Evolutionary conservation across 2,888 invertebrate species (phyloP), one percentile per base, ranked within the genome.

Genomic region (Augochlorella aurata): DNA sequence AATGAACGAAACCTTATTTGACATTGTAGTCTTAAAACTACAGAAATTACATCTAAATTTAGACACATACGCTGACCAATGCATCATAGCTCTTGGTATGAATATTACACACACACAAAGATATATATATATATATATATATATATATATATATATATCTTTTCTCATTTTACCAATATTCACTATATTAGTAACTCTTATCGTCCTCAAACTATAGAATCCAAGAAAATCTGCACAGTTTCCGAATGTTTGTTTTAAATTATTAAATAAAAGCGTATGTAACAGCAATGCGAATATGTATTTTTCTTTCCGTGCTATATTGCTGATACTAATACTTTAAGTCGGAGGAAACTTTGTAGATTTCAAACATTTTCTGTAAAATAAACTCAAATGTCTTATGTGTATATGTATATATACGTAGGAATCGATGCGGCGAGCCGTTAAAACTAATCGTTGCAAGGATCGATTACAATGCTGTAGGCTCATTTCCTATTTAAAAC

Each of bases 21-120:
- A 85, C 83, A 86, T 86, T 88, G 89, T 90, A 89, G 87, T 87
- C 86, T 89, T 92, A 92, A 77, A 88, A 90, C 89, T 92, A 93
- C 90, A 89, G 85, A 91, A 90, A 90, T 90, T 93, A 93, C 84
- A 90, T 88, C 90, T 93, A 93, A 91, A 92, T 93, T 93, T 93
- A 93, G 93, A 93, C 92, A 93, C 92, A 92, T 92, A 93, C 93
- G 93, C 93, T 91, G 91, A 92, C 92, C 93, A 92, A 93, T 90
- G 92, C 91, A 88, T 90, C 88, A 86, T 88, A 89, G 92, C 91
- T 85, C 86, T 93, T 90, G 92, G 92, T 90, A 87, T 90, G 81
- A 82, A 81, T n/a, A 72, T 77, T 90, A 85, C 89, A 88, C 90
- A 85, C 86, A 58, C 58, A 29, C 2, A 29, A 29, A n/a, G n/a